A percentile compares a stretch with the other conserved stretches of the same genome.
phyloP scores from a whole-genome alignment of 1,140 invertebrate species.

The Panagrolaimus sp. region DNA sequence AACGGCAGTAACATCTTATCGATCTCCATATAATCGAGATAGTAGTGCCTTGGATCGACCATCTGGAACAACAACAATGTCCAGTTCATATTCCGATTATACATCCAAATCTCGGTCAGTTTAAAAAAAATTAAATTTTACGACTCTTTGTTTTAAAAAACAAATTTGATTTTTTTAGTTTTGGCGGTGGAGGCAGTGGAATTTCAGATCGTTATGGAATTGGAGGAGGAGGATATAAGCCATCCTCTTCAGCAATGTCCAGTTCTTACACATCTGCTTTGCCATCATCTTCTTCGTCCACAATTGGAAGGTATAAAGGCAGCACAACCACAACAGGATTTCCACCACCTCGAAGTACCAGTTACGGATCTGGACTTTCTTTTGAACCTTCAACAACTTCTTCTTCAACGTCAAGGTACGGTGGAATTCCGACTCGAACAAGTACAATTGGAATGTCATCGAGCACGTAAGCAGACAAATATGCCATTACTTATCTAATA shows the following conservation, averaged over 20 bases:
- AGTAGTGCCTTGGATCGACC: background rate
- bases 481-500: no score
- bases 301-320: background rate
- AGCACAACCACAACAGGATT: background rate
- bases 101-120: constrained; percentile 13
- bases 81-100: background rate
- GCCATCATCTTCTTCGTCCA: background rate
- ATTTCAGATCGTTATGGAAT: background rate
- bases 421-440: background rate
- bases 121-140: background rate
- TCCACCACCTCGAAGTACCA: background rate
- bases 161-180: background rate
- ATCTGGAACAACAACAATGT: background rate
- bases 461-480: background rate
- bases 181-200: constrained; percentile 2
- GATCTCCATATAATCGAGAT: background rate
- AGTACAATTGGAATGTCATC: background rate
- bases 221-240: background rate
- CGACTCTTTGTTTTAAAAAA: background rate
- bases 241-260: background rate
- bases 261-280: constrained; percentile 5
- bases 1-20: background rate
- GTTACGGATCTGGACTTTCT: constrained; percentile 5
- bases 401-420: background rate
- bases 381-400: constrained; percentile 3